Evolutionary conservation across 37 sponge, comb jelly and placozoan species (phyloP).

Genomic region (Axinella damicornis): DNA sequence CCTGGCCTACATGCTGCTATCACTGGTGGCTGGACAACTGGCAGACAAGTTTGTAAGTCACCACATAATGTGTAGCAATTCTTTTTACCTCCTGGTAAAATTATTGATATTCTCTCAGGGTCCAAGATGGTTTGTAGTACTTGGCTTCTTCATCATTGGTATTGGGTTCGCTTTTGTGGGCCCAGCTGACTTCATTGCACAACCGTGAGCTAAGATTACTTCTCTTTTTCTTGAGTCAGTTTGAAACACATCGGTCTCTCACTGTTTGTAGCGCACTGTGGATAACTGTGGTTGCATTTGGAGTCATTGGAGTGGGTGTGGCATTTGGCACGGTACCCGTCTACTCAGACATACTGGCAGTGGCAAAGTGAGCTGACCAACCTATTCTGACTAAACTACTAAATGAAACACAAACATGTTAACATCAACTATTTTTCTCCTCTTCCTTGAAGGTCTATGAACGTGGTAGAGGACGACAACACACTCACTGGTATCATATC

Average conservation of each 20-base stretch:
- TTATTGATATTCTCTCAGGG: slow-evolving; percentile 15
- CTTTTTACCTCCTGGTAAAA: too few relatives aligned
- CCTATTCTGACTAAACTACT: too few relatives aligned
- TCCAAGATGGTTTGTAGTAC: slow-evolving; percentile 48
- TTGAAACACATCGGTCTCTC: neutral
- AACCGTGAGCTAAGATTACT: slow-evolving; percentile 14
- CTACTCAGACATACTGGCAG: slow-evolving; percentile 48
- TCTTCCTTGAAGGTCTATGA: neutral
- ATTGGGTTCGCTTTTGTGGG: slow-evolving; percentile 57
- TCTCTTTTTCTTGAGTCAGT: neutral
- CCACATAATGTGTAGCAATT: too few relatives aligned
- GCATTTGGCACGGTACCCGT: slow-evolving; percentile 28
- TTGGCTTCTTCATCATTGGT: slow-evolving; percentile 38
- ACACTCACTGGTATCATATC: slow-evolving; percentile 32
- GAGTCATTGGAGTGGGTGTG: slow-evolving; percentile 36
- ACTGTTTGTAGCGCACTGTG: slow-evolving; percentile 41
- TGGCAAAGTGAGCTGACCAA: slow-evolving; percentile 46
- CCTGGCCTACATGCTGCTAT: slow-evolving; percentile 32
- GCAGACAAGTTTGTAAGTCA: slow-evolving; percentile 49
- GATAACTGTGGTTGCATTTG: slow-evolving; percentile 40
- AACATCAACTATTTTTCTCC: too few relatives aligned
- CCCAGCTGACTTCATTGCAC: slow-evolving; percentile 51
- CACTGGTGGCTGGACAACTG: slow-evolving; percentile 43
- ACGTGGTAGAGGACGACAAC: neutral
- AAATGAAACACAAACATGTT: too few relatives aligned